phyloP scores from a whole-genome alignment of 2,797 vertebrate species.

The Lemur catta region DNA sequence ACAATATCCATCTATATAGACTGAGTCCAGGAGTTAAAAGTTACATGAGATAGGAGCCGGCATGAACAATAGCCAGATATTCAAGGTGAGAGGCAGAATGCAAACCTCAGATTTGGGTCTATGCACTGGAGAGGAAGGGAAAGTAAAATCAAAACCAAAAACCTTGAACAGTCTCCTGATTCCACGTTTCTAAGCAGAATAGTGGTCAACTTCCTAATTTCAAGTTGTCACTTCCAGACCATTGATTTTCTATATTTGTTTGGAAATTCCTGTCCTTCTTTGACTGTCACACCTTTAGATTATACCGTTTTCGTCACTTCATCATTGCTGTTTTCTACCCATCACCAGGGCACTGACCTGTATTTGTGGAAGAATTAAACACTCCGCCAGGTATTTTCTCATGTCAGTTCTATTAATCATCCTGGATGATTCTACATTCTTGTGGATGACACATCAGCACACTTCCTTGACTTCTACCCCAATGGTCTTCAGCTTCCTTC shows the following conservation, averaged over 20 bases:
- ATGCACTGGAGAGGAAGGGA: not conserved
- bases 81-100: not conserved
- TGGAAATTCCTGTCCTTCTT: not conserved
- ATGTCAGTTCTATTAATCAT: not conserved
- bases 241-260: not conserved
- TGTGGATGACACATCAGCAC: not conserved
- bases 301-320: not conserved
- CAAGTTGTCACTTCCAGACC: not conserved
- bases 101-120: not conserved
- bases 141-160: not conserved
- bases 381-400: not conserved
- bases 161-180: not conserved
- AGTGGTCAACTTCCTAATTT: not conserved
- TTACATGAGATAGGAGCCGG: not conserved
- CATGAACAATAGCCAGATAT: not conserved
- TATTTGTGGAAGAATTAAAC: not conserved
- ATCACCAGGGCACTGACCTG: not conserved
- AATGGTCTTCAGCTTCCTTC: not conserved
- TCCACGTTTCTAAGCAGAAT: not conserved
- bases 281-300: not conserved
- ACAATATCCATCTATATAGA: not conserved
- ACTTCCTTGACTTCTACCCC: not conserved
- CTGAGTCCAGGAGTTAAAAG: not conserved
- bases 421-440: not conserved
- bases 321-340: not conserved